A percentile compares a stretch with the other conserved stretches of the same genome.
These are phyloP conservation scores for Perca fluviatilis DNA, from an alignment of 2,113 vertebrate genomes.

Conservation along the genomic window DNA sequence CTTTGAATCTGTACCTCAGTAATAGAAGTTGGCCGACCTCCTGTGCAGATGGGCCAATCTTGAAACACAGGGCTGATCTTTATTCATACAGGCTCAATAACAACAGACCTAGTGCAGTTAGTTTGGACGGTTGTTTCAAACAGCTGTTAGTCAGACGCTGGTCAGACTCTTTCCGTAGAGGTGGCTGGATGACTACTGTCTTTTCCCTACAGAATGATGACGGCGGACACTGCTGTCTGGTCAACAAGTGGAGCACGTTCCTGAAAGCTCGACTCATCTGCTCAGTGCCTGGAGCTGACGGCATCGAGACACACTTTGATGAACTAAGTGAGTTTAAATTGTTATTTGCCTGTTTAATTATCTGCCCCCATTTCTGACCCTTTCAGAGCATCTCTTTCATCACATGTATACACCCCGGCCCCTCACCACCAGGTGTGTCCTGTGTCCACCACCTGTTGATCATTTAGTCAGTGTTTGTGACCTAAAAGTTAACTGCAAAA, in stretches of 20 bases:
- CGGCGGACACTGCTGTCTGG: conserved; percentile 96
- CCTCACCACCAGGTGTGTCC: background rate
- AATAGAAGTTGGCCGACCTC: conserved; percentile 74
- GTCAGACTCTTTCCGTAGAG: conserved; percentile 2
- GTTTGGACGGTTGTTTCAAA: conserved; percentile 46
- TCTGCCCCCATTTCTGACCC: conserved; percentile 1
- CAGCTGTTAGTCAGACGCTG: conserved; percentile 54
- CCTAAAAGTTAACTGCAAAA: background rate
- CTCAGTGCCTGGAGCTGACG: conserved; percentile 93
- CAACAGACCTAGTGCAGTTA: conserved; percentile 39
- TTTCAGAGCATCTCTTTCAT: conserved; percentile 18
- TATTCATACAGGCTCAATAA: conserved; percentile 62
- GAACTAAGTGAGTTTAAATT: conserved; percentile 92
- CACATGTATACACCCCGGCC: background rate
- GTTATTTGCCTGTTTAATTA: conserved; percentile 5
- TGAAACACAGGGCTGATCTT: conserved; percentile 70
- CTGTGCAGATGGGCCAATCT: conserved; percentile 69
- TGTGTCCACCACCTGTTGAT: background rate
- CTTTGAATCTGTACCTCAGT: conserved; percentile 63
- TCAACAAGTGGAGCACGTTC: conserved; percentile 99
- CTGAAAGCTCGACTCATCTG: conserved; percentile 97
- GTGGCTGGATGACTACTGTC: conserved; percentile 33
- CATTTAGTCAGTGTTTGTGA: background rate
- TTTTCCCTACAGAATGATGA: conserved; percentile 91
- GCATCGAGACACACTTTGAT: conserved; percentile 97